Evolutionary conservation across 2,888 invertebrate species (phyloP).

Genomic region (Drosophila meridiana): DNA sequence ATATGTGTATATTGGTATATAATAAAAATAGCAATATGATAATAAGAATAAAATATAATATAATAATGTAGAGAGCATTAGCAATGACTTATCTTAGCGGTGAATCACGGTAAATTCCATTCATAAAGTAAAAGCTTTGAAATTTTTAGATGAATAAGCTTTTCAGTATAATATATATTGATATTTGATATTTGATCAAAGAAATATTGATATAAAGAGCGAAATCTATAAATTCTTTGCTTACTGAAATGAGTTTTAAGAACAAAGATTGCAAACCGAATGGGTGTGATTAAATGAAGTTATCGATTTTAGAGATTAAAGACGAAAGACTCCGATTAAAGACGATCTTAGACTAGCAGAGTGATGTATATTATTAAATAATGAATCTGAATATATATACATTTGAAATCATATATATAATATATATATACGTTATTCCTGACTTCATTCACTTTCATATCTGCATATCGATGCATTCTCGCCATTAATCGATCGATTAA

Average conservation of each 20-base stretch:
- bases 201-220: neutral
- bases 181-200: neutral
- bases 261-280: neutral
- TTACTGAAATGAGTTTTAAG: neutral
- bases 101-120: neutral
- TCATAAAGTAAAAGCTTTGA: neutral
- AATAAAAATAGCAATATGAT: neutral
- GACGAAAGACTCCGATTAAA: neutral
- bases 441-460: neutral
- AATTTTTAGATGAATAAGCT: too few species aligned
- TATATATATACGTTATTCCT: neutral
- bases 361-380: neutral
- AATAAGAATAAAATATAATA: neutral
- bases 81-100: neutral
- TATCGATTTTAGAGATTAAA: neutral
- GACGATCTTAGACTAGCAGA: neutral
- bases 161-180: neutral
- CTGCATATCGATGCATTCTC: neutral
- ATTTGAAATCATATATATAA: neutral
- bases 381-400: neutral
- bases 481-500: neutral
- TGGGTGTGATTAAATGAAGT: neutral
- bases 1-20: neutral
- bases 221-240: neutral
- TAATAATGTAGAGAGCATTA: neutral